phyloP scores from a whole-genome alignment of 2,888 invertebrate species.

The Pristionchus mayeri region DNA sequence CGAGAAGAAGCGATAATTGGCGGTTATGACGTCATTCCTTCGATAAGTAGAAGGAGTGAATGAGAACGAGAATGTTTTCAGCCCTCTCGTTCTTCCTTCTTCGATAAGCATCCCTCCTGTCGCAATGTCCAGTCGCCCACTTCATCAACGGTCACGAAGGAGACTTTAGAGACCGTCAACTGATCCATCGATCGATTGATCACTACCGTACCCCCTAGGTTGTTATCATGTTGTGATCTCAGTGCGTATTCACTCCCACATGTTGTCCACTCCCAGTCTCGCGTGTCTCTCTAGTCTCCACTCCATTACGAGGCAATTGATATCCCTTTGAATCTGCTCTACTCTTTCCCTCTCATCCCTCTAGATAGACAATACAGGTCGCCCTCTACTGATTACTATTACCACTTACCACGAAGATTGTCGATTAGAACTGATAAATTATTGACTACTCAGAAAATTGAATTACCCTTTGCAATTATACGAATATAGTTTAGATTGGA shows the following conservation, averaged over 20 bases:
- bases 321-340: conserved; percentile 1
- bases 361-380: conserved; percentile 20
- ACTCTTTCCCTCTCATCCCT: not conserved
- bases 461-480: not conserved
- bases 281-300: conserved; percentile 10
- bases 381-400: not conserved
- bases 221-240: conserved; percentile 5
- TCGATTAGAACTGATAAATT: conserved; percentile 33
- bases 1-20: not conserved
- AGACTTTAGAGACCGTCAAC: conserved; percentile 50
- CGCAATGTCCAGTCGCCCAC: conserved; percentile 60
- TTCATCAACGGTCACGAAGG: conserved; percentile 55
- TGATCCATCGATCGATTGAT: not conserved
- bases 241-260: not conserved
- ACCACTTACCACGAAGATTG: conserved; percentile 23
- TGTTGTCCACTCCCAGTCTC: not conserved
- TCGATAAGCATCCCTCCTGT: conserved; percentile 67
- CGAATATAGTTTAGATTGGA: not conserved
- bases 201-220: not conserved
- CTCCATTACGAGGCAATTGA: conserved; percentile 10
- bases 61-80: conserved; percentile 52
- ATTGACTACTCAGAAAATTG: not conserved
- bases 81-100: conserved; percentile 67
- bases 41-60: not conserved
- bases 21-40: not conserved